Evolutionary conservation across 2,797 vertebrate genomes (phyloP).

Genomic region (Eospalax fontanierii): DNA sequence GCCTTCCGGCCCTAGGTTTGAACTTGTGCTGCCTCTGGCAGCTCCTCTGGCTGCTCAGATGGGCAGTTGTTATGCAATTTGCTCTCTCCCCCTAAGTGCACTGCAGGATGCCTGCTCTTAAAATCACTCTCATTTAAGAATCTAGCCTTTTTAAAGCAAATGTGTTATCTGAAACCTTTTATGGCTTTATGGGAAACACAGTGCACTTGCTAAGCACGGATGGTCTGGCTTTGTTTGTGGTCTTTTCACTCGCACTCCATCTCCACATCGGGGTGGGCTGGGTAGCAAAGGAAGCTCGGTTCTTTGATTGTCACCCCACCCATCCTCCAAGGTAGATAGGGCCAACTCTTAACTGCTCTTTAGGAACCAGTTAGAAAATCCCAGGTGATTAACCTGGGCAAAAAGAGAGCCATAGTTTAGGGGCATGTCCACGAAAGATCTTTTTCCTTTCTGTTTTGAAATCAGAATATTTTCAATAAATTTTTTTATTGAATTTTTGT

Average conservation of each 20-base stretch:
- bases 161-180: slow-evolving; percentile 64
- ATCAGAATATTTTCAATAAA: too few relatives aligned
- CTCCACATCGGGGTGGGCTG: background rate
- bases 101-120: slow-evolving; percentile 14
- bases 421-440: background rate
- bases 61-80: slow-evolving; percentile 31
- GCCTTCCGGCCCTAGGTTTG: slow-evolving; percentile 51
- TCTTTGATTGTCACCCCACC: background rate
- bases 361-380: background rate
- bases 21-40: slow-evolving; percentile 52
- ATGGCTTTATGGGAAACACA: slow-evolving; percentile 60
- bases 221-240: background rate
- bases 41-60: slow-evolving; percentile 29
- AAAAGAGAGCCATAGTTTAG: rapidly evolving
- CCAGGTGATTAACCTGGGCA: background rate
- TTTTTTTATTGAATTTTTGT: too few relatives aligned
- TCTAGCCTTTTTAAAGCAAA: slow-evolving; percentile 59
- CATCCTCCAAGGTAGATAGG: background rate
- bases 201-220: background rate
- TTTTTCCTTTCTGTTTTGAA: background rate
- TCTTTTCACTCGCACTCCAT: background rate
- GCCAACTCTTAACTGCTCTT: background rate
- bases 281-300: background rate
- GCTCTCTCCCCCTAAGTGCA: background rate
- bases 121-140: slow-evolving; percentile 69